Conservation (phyloP, 2,888 invertebrate species). For the Euzophera pinguis region DNA sequence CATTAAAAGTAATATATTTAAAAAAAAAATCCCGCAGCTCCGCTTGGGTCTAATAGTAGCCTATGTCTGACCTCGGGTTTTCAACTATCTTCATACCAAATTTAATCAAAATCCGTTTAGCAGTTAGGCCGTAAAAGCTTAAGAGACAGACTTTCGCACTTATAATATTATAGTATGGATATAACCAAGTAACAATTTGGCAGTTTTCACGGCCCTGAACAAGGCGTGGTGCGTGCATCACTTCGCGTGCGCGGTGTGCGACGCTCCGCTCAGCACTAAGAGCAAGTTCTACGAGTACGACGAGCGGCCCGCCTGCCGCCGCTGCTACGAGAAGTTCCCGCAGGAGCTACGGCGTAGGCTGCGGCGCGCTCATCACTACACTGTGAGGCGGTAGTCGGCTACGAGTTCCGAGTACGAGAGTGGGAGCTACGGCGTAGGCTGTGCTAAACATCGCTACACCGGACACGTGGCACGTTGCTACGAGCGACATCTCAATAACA, state of each 20-base stretch:
- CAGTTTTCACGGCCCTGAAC: constrained; percentile 98
- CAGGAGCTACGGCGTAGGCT: constrained; percentile 94
- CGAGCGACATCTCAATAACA: too few relatives aligned
- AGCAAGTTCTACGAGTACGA: constrained; percentile 99
- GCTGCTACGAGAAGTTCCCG: constrained; percentile 98
- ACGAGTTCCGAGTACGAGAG: background rate
- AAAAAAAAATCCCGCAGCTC: background rate
- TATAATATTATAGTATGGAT: too few relatives aligned
- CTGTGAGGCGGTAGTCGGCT: constrained; percentile 70
- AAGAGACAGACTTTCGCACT: too few relatives aligned
- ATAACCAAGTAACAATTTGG: background rate
- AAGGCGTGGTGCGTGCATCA: constrained; percentile 99
- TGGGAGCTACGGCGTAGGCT: background rate
- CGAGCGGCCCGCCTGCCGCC: constrained; percentile 98
- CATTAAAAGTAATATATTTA: background rate
- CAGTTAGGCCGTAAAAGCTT: too few relatives aligned
- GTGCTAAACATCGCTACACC: background rate
- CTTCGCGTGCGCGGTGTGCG: constrained; percentile 98
- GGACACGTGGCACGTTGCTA: too few relatives aligned
- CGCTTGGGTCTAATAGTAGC: too few relatives aligned
- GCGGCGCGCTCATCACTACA: constrained; percentile 92
- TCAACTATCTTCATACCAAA: too few relatives aligned
- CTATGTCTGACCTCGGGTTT: too few relatives aligned
- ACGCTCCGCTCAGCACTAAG: constrained; percentile 96
- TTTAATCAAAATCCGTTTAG: too few relatives aligned